phyloP scores from a whole-genome alignment of 2,113 vertebrate species.

The Indicator indicator region DNA sequence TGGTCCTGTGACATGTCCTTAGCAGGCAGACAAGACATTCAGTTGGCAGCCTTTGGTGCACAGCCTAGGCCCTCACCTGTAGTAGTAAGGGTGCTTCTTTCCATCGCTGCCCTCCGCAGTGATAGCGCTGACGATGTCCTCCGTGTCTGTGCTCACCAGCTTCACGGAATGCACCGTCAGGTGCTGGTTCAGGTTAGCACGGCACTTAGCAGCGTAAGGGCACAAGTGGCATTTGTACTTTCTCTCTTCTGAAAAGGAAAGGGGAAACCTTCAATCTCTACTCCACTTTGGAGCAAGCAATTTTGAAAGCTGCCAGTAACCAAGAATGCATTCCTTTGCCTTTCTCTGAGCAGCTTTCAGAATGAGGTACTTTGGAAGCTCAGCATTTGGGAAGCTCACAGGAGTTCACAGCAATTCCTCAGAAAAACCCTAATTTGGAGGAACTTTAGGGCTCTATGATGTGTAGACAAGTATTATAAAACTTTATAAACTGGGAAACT shows the following conservation, averaged over 20 bases:
- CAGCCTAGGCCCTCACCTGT: constrained; percentile 82
- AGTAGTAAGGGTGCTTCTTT: constrained; percentile 95
- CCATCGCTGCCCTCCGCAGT: constrained; percentile 87
- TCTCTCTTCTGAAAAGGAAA: constrained; percentile 88
- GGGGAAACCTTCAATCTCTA: background rate
- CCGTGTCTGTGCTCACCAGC: constrained; percentile 94
- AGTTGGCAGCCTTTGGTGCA: background rate
- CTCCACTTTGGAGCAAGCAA: background rate
- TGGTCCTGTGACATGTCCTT: background rate
- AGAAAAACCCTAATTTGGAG: background rate
- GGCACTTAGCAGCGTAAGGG: constrained; percentile 98
- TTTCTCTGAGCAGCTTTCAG: background rate
- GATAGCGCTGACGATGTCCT: constrained; percentile 94
- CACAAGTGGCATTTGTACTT: constrained; percentile 99
- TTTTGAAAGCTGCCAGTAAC: background rate
- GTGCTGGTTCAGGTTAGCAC: constrained; percentile 98
- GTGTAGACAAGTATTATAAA: background rate
- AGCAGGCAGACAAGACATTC: background rate
- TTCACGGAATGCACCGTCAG: constrained; percentile 98
- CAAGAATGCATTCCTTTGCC: background rate
- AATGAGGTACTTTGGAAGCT: background rate
- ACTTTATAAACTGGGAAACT: constrained; percentile 7
- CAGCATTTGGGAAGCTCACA: background rate
- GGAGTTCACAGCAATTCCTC: background rate
- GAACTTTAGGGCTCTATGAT: background rate